These are phyloP conservation scores for Carabus problematicus DNA, from an alignment of 2,888 invertebrate genomes.

Conservation along the genomic window DNA sequence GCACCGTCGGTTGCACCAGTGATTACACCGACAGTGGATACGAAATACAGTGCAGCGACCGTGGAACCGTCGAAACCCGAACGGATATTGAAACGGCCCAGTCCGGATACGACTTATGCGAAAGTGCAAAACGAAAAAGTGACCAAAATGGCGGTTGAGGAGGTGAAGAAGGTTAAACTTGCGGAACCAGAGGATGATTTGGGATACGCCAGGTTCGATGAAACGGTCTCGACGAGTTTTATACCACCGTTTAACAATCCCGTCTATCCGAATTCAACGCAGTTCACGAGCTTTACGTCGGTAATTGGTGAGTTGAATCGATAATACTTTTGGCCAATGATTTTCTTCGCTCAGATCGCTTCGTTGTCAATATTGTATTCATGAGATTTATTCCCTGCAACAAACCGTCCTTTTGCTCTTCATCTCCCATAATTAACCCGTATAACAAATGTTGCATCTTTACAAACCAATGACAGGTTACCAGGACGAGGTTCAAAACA, in stretches of 20 bases:
- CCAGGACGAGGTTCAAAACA: too few relatives aligned
- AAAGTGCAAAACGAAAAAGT: not conserved
- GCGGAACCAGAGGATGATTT: not conserved
- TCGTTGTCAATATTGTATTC: constrained; percentile 40
- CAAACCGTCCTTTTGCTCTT: too few relatives aligned
- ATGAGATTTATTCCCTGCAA: too few relatives aligned
- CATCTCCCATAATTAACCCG: too few relatives aligned
- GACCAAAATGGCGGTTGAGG: not conserved
- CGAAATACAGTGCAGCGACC: too few relatives aligned
- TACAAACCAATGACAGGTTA: too few relatives aligned
- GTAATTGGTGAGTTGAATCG: constrained; percentile 52
- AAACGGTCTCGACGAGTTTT: constrained; percentile 52
- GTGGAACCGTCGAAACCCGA: not conserved
- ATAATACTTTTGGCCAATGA: constrained; percentile 17
- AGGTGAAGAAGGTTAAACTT: too few relatives aligned
- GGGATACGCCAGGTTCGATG: constrained; percentile 45
- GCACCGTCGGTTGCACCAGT: too few relatives aligned
- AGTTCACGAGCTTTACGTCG: constrained; percentile 55
- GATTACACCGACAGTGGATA: too few relatives aligned
- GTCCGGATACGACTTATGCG: not conserved
- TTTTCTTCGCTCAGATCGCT: not conserved
- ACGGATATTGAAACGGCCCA: not conserved
- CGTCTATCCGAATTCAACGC: constrained; percentile 57
- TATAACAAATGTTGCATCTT: too few relatives aligned
- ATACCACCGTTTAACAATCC: constrained; percentile 61